Evolutionary conservation across 2,797 vertebrate genomes (phyloP).

Genomic region (Enteromius argenteus): DNA sequence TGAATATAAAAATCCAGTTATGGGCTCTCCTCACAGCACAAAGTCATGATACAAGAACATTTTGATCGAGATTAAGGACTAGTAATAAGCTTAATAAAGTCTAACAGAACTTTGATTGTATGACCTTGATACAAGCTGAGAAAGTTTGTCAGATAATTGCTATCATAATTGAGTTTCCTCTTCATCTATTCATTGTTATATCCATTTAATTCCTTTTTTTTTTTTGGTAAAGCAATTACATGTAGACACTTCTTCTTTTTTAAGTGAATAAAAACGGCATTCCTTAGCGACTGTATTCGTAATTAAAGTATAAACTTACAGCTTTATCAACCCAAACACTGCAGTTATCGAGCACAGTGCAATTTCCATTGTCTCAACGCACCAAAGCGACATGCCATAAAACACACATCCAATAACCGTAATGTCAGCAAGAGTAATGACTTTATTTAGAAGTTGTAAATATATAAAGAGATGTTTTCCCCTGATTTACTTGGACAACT

Average conservation of each 20-base stretch:
- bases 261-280: slow-evolving; percentile 21
- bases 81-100: neutral
- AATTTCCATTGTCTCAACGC: slow-evolving; percentile 65
- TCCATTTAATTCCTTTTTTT: slow-evolving; percentile 34
- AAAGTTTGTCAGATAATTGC: slow-evolving; percentile 21
- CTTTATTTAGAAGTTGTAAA: slow-evolving; percentile 79
- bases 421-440: slow-evolving; percentile 76
- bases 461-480: slow-evolving; percentile 75
- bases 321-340: slow-evolving; percentile 23
- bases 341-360: slow-evolving; percentile 33
- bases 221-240: slow-evolving; percentile 12
- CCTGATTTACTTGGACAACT: slow-evolving; percentile 80
- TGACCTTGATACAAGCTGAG: slow-evolving; percentile 7
- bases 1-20: slow-evolving; percentile 11
- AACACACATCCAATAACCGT: slow-evolving; percentile 73
- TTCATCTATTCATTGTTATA: slow-evolving; percentile 36
- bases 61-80: slow-evolving; percentile 10
- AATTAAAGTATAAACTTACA: slow-evolving; percentile 60
- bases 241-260: slow-evolving; percentile 18
- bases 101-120: neutral
- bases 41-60: neutral
- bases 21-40: neutral
- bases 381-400: slow-evolving; percentile 64
- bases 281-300: slow-evolving; percentile 19
- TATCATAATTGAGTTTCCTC: slow-evolving; percentile 25